Percentiles rank a stretch among this genome's conserved stretches.
These are phyloP conservation scores for Sylvietta virens DNA, from an alignment of 2,113 vertebrate species.

Conservation along the genomic window DNA sequence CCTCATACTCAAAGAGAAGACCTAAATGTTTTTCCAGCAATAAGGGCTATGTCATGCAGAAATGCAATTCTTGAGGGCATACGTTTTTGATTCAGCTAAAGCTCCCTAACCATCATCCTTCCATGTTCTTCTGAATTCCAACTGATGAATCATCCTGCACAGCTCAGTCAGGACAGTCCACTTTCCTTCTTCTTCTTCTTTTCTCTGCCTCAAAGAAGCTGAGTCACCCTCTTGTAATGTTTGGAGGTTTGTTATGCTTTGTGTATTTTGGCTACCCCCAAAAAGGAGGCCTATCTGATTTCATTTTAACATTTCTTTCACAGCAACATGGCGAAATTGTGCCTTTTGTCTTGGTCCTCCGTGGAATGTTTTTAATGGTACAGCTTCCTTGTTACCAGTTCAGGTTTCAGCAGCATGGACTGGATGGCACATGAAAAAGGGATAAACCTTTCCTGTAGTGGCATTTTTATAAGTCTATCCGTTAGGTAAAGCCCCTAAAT, in stretches of 20 bases:
- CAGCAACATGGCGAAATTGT: neutral
- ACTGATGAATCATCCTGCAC: slow-evolving; percentile 23
- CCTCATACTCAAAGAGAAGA: neutral
- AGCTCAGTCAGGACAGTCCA: neutral
- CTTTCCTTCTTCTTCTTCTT: slow-evolving; percentile 12
- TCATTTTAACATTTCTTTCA: slow-evolving; percentile 19
- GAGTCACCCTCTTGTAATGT: slow-evolving; percentile 24
- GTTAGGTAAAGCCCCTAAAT: slow-evolving; percentile 67
- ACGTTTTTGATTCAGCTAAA: slow-evolving; percentile 5
- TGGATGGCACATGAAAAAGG: slow-evolving; percentile 30
- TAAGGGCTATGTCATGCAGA: neutral
- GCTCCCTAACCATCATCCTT: neutral
- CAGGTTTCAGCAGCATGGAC: slow-evolving; percentile 27
- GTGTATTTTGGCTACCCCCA: neutral
- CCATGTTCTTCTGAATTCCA: slow-evolving; percentile 48
- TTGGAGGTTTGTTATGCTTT: slow-evolving; percentile 24
- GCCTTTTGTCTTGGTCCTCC: neutral
- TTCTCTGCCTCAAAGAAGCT: slow-evolving; percentile 21
- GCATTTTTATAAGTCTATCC: slow-evolving; percentile 68
- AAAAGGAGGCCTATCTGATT: neutral
- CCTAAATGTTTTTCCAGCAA: neutral
- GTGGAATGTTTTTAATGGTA: slow-evolving; percentile 40
- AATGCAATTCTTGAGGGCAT: neutral
- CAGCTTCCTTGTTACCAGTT: slow-evolving; percentile 63
- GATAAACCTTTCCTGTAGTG: slow-evolving; percentile 61